phyloP scores from a whole-genome alignment of 1,140 invertebrate genomes.

The Parasteatoda tepidariorum region DNA sequence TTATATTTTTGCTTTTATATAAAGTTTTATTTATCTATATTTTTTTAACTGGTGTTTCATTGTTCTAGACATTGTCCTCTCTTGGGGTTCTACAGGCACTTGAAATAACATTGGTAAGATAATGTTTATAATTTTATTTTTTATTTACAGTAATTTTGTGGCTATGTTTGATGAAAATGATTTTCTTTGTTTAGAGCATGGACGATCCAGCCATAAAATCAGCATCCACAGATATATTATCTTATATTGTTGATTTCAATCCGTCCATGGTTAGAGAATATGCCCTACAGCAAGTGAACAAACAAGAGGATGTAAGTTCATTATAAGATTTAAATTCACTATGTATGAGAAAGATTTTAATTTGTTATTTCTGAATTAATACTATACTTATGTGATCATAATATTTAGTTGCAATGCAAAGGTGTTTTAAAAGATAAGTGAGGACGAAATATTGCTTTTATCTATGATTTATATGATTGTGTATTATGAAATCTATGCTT shows the following conservation, averaged over 20 bases:
- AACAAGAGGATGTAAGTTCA: slow-evolving; percentile 80
- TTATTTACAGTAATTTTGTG: slow-evolving; percentile 13
- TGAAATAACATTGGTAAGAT: slow-evolving; percentile 86
- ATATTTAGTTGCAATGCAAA: background rate
- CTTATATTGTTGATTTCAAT: slow-evolving; percentile 98
- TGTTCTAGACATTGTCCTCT: slow-evolving; percentile 82
- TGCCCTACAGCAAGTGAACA: slow-evolving; percentile 88
- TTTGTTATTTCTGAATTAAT: background rate
- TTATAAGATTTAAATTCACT: background rate
- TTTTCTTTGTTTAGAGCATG: slow-evolving; percentile 70
- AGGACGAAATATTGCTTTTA: too few relatives aligned
- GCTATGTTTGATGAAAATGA: background rate
- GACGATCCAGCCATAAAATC: slow-evolving; percentile 92
- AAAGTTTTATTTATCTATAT: background rate
- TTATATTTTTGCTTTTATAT: too few relatives aligned
- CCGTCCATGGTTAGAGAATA: slow-evolving; percentile 97
- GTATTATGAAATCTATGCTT: too few relatives aligned
- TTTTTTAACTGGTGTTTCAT: slow-evolving; percentile 63
- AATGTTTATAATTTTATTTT: slow-evolving; percentile 47
- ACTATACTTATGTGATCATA: background rate
- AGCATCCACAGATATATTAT: slow-evolving; percentile 97
- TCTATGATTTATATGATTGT: too few relatives aligned
- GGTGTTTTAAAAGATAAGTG: too few relatives aligned
- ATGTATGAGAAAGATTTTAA: too few relatives aligned
- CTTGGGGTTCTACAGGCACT: slow-evolving; percentile 93